phyloP scores from a whole-genome alignment of 2,888 invertebrate species.

The Halocaridina rubra region DNA sequence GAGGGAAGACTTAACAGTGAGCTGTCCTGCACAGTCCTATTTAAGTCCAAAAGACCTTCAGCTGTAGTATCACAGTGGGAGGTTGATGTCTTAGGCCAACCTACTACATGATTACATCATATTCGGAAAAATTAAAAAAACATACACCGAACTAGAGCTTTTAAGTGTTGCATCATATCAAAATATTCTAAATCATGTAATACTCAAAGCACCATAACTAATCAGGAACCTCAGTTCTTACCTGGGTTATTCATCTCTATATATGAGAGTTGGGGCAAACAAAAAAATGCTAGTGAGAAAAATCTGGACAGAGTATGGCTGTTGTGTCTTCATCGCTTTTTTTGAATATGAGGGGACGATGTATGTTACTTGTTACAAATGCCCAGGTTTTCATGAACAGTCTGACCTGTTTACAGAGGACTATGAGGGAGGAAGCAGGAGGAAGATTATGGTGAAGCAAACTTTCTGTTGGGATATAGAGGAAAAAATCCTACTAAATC shows the following conservation, averaged over 20 bases:
- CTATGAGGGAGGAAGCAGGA: constrained; percentile 72
- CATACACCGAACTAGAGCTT: no score
- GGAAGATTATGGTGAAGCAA: constrained; percentile 71
- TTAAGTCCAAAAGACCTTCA: no score
- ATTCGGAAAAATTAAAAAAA: no score
- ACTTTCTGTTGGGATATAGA: constrained; percentile 69
- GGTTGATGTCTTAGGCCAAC: no score
- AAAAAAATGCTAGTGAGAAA: constrained; percentile 82
- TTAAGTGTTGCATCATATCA: no score
- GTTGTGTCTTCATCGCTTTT: constrained; percentile 54
- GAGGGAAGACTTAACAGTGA: no score
- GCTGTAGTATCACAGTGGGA: no score
- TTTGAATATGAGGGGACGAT: constrained; percentile 73
- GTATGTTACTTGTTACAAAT: constrained; percentile 79
- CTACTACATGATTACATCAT: no score
- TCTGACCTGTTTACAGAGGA: constrained; percentile 77
- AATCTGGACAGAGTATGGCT: constrained; percentile 72
- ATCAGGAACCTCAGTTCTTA: no score
- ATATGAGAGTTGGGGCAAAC: constrained; percentile 88
- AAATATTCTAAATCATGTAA: no score
- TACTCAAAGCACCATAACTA: no score
- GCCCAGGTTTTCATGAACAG: constrained; percentile 90
- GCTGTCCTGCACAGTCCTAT: no score
- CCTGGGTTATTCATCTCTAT: constrained; percentile 88
- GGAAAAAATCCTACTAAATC: constrained; percentile 68